Base-by-base conservation (phyloP, 2,113 vertebrate species). In the Nycticorax nycticorax region DNA sequence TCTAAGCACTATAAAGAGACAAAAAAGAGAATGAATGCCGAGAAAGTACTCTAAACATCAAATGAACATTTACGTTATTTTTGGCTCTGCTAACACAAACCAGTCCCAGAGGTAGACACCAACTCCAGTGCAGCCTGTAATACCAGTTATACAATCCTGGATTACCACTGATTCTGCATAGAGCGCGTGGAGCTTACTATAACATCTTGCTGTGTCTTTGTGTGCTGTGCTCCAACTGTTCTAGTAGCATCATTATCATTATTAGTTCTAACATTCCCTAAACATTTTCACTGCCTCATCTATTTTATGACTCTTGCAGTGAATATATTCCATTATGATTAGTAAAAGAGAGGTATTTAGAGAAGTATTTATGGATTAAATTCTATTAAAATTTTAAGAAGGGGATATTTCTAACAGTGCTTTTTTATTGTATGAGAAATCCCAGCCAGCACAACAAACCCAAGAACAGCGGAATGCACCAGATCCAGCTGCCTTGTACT, bases 341-440 rank as follows among this genome's bases (percentile, higher is more conserved):
- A 85, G 79, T 88, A 92, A 86, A 89, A n/a, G 27, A 76, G 87
- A 92, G 52, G 66, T 93, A 88, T 93, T 96, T 95, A 89, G 79
- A 86, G 73, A 93, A 93, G 80, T 95, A 97, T 94, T 97, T 97
- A 91, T 89, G 69, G 48, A 80, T 91, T 88, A 92, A 93, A 90
- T 77, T 93, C 69, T 84, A 91, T 89, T 92, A 76, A 90, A 93
- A 88, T 84, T 93, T 91, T 84, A 92, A 71, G 64, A 89, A 79
- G 39, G 96, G 41, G 37, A 27, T 73, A 74, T 85, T 95, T 95
- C 45, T 89, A 89, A 80, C 59, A 89, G 48, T 47, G 62, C 50
- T 96, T 93, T 39, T 81, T 93, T 97, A 90, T 76, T 89, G 45
- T 57, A 52, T 62, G 53, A 89, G 80, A 85, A 95, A 92, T 90